Evolutionary conservation across 2,888 invertebrate species (phyloP).

Genomic region (Pollenia angustigena): DNA sequence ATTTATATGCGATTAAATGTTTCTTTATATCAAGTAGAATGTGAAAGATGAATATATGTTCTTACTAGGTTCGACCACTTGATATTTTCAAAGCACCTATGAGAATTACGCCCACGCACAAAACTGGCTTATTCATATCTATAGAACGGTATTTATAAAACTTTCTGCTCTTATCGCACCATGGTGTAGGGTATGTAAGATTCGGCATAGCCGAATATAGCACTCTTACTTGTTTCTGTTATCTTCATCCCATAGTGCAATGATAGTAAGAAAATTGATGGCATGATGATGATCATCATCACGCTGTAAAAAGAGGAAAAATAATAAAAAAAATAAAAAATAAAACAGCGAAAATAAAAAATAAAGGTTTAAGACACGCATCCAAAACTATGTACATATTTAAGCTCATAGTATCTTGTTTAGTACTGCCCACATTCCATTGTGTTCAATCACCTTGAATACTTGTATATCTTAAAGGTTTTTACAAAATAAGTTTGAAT

Average conservation of each 20-base stretch:
- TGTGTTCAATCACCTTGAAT: constrained; percentile 77
- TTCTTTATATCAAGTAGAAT: too few relatives aligned
- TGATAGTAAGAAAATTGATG: constrained; percentile 40
- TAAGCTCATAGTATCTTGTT: constrained; percentile 70
- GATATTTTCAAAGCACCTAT: too few relatives aligned
- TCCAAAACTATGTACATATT: constrained; percentile 73
- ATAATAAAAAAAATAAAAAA: constrained; percentile 40
- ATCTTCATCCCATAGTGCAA: constrained; percentile 43
- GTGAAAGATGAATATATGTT: too few relatives aligned
- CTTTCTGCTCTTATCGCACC: too few relatives aligned
- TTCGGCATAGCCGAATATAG: too few relatives aligned
- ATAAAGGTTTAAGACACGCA: constrained; percentile 73
- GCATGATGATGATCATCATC: constrained; percentile 44
- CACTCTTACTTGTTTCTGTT: too few relatives aligned
- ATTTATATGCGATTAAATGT: too few relatives aligned
- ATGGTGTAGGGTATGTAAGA: too few relatives aligned
- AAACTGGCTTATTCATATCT: too few relatives aligned
- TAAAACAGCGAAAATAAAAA: constrained; percentile 58
- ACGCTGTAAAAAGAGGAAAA: constrained; percentile 50
- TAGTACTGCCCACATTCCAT: constrained; percentile 76
- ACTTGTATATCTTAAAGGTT: constrained; percentile 67
- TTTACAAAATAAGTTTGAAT: constrained; percentile 47
- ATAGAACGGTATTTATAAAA: too few relatives aligned
- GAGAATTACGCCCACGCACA: too few relatives aligned
- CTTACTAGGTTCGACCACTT: too few relatives aligned